Conservation (phyloP, 2,113 vertebrate species). For the Actenoides lindsayi region DNA sequence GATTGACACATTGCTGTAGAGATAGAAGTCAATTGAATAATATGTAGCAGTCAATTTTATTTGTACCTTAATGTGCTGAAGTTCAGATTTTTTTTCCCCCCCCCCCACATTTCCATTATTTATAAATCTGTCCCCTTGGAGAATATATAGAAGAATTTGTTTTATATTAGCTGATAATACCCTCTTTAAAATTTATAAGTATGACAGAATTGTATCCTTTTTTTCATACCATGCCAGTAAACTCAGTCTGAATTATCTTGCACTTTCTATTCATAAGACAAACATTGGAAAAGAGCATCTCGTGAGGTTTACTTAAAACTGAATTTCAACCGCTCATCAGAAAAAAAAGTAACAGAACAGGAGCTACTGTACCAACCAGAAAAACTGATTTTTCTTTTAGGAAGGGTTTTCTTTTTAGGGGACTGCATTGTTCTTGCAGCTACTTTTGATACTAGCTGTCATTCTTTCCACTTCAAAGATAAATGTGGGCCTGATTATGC, state of each 20-base stretch:
- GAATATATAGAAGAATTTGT: conserved; percentile 77
- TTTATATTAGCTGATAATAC: conserved; percentile 81
- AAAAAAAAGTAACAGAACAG: background rate
- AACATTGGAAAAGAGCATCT: conserved; percentile 44
- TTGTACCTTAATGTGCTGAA: conserved; percentile 78
- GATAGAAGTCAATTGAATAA: conserved; percentile 82
- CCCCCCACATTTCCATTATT: conserved; percentile 81
- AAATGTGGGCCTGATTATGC: background rate
- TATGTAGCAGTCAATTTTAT: conserved; percentile 84
- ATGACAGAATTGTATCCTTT: conserved; percentile 55
- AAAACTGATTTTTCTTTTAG: background rate
- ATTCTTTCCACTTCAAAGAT: background rate
- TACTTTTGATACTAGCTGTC: background rate
- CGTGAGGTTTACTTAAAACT: conserved; percentile 41
- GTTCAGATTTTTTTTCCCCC: background rate
- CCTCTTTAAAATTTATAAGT: conserved; percentile 83
- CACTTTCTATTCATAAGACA: conserved; percentile 57
- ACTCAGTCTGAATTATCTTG: conserved; percentile 53
- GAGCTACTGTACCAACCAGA: background rate
- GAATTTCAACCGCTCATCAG: conserved; percentile 36
- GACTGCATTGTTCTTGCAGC: background rate
- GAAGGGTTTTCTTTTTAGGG: background rate
- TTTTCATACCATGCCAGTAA: conserved; percentile 19
- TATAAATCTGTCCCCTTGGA: conserved; percentile 78
- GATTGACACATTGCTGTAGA: conserved; percentile 78